Evolutionary conservation across 2,113 vertebrate species (phyloP).

Genomic region (Pollachius pollachius): DNA sequence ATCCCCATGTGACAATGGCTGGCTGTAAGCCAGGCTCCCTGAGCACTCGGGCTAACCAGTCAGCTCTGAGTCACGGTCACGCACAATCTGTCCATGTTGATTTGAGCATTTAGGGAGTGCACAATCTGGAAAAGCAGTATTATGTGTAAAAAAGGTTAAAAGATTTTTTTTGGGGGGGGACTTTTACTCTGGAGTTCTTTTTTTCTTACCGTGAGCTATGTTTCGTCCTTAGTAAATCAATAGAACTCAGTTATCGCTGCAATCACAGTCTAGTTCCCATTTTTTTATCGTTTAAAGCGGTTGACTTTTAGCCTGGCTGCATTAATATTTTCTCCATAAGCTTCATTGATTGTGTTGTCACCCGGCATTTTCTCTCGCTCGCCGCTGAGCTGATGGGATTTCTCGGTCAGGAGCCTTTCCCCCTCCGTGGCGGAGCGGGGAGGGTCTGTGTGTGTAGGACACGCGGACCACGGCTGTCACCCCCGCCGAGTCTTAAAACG

Average conservation of each 20-base stretch:
- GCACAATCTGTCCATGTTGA: slow-evolving; percentile 2
- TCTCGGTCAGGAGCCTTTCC: slow-evolving; percentile 36
- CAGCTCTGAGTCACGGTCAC: slow-evolving; percentile 31
- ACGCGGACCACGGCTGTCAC: slow-evolving; percentile 57
- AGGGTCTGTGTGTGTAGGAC: slow-evolving; percentile 42
- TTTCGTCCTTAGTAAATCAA: too few relatives aligned
- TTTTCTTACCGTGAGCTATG: too few relatives aligned
- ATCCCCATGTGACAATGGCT: slow-evolving; percentile 45
- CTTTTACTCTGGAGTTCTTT: too few relatives aligned
- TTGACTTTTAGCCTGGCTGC: slow-evolving; percentile 44
- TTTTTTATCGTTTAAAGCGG: slow-evolving; percentile 36
- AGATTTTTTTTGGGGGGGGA: background rate
- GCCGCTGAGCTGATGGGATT: slow-evolving; percentile 55
- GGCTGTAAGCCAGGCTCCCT: slow-evolving; percentile 25
- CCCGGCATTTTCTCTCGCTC: slow-evolving; percentile 49
- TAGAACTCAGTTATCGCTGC: too few relatives aligned
- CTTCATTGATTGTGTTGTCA: slow-evolving; percentile 62
- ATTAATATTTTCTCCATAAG: slow-evolving; percentile 52
- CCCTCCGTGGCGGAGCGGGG: slow-evolving; percentile 11
- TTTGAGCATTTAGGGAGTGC: background rate
- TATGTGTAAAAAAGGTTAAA: too few relatives aligned
- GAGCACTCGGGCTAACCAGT: slow-evolving; percentile 20
- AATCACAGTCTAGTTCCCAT: background rate
- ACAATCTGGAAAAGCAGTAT: too few relatives aligned
- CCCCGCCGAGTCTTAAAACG: slow-evolving; percentile 43